Evolutionary conservation across 1,140 invertebrate species (phyloP).

Genomic region (Acromyrmex heyeri): DNA sequence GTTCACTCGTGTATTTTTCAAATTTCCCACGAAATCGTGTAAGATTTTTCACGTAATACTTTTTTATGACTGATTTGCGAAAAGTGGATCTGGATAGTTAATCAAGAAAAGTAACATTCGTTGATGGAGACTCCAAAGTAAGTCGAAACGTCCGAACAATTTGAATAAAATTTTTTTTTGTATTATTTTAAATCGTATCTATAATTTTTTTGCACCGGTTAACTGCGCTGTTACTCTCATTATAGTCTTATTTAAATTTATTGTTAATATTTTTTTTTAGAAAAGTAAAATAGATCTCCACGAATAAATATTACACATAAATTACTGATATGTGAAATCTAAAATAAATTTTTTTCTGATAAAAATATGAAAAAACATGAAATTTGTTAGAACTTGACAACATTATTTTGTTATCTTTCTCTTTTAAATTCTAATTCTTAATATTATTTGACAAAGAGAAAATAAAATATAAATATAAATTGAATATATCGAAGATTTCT

Average conservation of each 20-base stretch:
- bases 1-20: not conserved
- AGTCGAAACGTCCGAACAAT: no score
- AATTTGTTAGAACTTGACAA: not conserved
- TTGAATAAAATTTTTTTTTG: no score
- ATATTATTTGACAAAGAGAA: not conserved
- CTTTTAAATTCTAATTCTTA: not conserved
- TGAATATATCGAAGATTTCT: not conserved
- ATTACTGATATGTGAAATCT: not conserved
- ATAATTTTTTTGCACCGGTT: no score
- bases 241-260: no score
- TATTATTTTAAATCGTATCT: no score
- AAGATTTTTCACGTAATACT: not conserved
- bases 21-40: not conserved
- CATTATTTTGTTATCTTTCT: not conserved
- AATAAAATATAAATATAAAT: not conserved
- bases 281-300: slow-evolving; percentile 15
- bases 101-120: no score
- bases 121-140: no score
- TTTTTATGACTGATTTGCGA: no score
- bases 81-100: no score
- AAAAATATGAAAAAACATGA: not conserved
- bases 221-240: no score
- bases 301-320: not conserved
- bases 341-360: not conserved
- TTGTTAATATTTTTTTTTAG: no score